Evolutionary conservation across 2,888 invertebrate species (phyloP), one percentile per base, ranked within the genome.

Genomic region (Girardia tigrina): DNA sequence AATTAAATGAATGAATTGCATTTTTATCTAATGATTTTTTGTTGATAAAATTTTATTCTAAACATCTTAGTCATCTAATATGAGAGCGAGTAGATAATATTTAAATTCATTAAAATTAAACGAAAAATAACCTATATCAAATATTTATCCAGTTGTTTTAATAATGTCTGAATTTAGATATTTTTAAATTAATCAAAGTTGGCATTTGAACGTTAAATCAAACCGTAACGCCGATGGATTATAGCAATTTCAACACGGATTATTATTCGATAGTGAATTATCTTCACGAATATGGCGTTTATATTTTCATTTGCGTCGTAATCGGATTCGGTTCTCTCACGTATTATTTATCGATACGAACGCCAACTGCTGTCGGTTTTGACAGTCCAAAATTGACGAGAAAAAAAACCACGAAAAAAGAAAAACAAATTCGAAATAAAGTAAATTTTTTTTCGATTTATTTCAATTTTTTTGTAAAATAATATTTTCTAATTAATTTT

Each of bases 151-250:
- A 2, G 23, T 56, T 56, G 56, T 56, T 56, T 56, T 20, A 56
- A 56, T 56, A 56, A 20, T 6, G 23, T 12, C 8, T 2, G 4
- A 8, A 20, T 56, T 56, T 20, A 23, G n/a, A 56, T 12, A 56
- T 56, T 56, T 56, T 56, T 56, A 56, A 56, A 56, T 56, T 56
- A 2, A 6, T 56, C n/a, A 56, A 56, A 56, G 56, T 56, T 56
- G 56, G 56, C 56, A 56, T 8, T 56, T 8, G n/a, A 56, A 20
- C 4, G n/a, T n/a, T n/a, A n/a, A n/a, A 56, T 6, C n/a, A 56
- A 2, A 12, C 8, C 56, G n/a, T n/a, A 23, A 8, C 4, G 4
- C 23, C 4, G 4, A 56, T 56, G 56, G 56, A 56, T 56, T 56
- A 56, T 23, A n/a, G 23, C 56, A 56, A 56, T 16, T 23, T 12